Base-by-base conservation (phyloP, 2,797 vertebrate species). In the Acestrorhynchus altus region DNA sequence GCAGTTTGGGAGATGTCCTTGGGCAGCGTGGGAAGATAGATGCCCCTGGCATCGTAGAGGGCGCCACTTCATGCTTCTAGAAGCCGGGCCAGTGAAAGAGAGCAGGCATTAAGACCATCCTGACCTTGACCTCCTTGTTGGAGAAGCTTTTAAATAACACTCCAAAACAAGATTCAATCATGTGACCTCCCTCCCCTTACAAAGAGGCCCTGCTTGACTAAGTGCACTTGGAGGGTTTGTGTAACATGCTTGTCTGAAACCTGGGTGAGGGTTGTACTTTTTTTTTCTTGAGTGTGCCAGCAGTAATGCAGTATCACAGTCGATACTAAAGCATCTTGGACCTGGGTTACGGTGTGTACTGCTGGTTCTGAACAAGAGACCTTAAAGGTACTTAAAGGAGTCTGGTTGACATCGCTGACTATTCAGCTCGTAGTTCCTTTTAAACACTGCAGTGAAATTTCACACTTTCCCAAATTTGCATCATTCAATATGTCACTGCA, bases 121-220 rank as follows among this genome's bases (percentile, higher is more conserved):
- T 84, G 90, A 93, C 91, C 91, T 93, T 94, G 92, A 94, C 91
- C 91, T 87, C 88, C 87, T 89, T 90, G 88, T 90, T 79, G 76
- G 90, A 85, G 83, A 90, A 88, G 88, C 89, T 90, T 90, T 92
- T 90, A 91, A 92, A 90, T 92, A 89, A 92, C 88, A 88, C 86
- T 92, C 89, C 85, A 88, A 90, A 90, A 91, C 88, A 85, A 89
- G 88, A 91, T 91, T 84, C 77, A 89, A 86, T 93, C 91, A 91
- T 89, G 87, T 94, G 91, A 90, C 91, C 90, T 87, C 80, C 86
- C 85, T 35, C 31, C 26, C 20, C 22, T 39, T 40, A 46, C 35
- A 31, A 46, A 77, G 64, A 47, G 47, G 59, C 89, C 85, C 87
- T 89, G 85, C 87, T 85, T 86, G 89, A 89, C 85, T 83, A 79